Evolutionary conservation across 2,888 invertebrate species (phyloP), one percentile per base, ranked within the genome.

Genomic region (Rhagium mordax): DNA sequence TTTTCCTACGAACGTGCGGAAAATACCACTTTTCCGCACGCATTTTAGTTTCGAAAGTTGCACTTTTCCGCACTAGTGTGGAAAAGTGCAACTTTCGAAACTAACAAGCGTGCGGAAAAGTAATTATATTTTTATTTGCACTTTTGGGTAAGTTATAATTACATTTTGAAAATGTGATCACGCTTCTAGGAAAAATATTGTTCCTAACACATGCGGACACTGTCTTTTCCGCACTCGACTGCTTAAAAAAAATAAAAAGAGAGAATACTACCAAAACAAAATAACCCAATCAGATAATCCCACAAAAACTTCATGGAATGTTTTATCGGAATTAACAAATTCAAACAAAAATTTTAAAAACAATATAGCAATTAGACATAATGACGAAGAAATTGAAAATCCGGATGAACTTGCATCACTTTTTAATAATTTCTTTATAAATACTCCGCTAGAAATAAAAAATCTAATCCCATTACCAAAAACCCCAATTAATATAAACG

Each of bases 181-280:
- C n/a, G n/a, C n/a, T n/a, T n/a, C n/a, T n/a, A n/a, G n/a, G n/a
- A n/a, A n/a, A n/a, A n/a, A n/a, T n/a, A n/a, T n/a, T n/a, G n/a
- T n/a, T n/a, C n/a, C n/a, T n/a, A n/a, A n/a, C n/a, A n/a, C n/a
- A n/a, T n/a, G n/a, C n/a, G n/a, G n/a, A n/a, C n/a, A n/a, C n/a
- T n/a, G n/a, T n/a, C n/a, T n/a, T n/a, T n/a, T n/a, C n/a, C n/a
- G n/a, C n/a, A n/a, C n/a, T n/a, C n/a, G n/a, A n/a, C n/a, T n/a
- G n/a, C n/a, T n/a, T n/a, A n/a, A n/a, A 47, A 21, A 47, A 20
- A 47, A 33, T 10, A 62, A 62, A 62, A 62, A 47, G 20, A 62
- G 47, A 47, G 48, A 62, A 62, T 62, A 62, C 47, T 47, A 41
- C 24, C 48, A 62, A 48, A 41, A 62, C 16, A 47, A 15, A 16